Percentiles rank a stretch among this genome's conserved stretches.
Conservation (phyloP, 2,113 vertebrate species). For the Nothocercus nigrocapillus region DNA sequence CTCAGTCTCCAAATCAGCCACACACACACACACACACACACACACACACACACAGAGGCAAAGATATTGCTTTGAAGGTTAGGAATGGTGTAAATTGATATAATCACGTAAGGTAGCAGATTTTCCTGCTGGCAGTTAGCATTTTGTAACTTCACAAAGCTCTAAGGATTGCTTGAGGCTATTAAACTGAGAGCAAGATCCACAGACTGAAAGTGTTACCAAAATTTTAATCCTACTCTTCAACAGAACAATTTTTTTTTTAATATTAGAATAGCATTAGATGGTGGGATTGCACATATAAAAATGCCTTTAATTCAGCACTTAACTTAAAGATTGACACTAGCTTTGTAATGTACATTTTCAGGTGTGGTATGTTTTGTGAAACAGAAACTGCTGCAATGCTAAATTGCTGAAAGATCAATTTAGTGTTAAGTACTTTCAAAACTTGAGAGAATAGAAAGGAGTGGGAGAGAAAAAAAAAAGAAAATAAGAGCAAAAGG, state of each 20-base stretch:
- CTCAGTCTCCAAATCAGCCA: slow-evolving; percentile 62
- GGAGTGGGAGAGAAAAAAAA: background rate
- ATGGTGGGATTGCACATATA: background rate
- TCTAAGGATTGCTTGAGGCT: slow-evolving; percentile 29
- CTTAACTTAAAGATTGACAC: background rate
- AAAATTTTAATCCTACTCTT: background rate
- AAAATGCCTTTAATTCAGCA: background rate
- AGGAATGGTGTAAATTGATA: slow-evolving; percentile 54
- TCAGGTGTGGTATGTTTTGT: background rate
- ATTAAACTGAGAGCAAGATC: slow-evolving; percentile 17
- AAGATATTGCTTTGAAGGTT: slow-evolving; percentile 44
- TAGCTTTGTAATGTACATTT: background rate
- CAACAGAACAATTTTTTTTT: background rate
- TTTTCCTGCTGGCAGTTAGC: background rate
- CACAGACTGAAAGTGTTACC: background rate
- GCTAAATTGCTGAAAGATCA: background rate
- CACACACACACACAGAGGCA: background rate
- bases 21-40: background rate
- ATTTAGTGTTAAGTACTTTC: background rate
- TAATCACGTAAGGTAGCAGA: background rate
- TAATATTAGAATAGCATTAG: background rate
- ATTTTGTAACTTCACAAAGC: slow-evolving; percentile 18
- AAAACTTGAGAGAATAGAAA: background rate
- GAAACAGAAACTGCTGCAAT: background rate
- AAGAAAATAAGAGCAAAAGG: background rate